Evolutionary conservation across 2,113 vertebrate genomes (phyloP), one percentile per base, ranked within the genome.

Genomic region (Pteruthius melanotis): DNA sequence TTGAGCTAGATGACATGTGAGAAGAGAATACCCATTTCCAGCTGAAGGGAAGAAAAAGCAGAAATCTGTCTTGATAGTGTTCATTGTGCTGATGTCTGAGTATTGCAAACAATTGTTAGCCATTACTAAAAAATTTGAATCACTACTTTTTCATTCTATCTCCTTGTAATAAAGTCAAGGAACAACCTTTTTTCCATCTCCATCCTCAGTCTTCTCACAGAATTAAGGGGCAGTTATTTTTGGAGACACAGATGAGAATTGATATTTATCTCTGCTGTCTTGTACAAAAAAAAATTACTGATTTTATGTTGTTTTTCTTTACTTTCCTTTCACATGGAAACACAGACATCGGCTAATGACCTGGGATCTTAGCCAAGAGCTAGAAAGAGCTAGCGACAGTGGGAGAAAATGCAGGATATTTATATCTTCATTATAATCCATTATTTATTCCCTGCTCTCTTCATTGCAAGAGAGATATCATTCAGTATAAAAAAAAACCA

Each of bases 341-440:
- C 66, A 54, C 52, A 94, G 94, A 95, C 94, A 89, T 97, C 81
- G 2, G 0, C 89, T 94, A 87, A 95, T 95, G 87, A 80, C 78
- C 84, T 95, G 91, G 95, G 91, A 94, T 84, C 37, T 47, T 53
- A 79, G 96, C 95, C 96, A 97, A 93, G 59, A 87, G 66, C 70
- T 77, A 82, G 87, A 95, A 97, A 93, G 59, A 87, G 66, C 70
- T 77, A 82, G 87, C 18, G 7, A 66, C 2, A 4, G 53, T 85
- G 57, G 66, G 81, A 85, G 78, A 96, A 93, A 85, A 84, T 69
- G 65, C 42, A 61, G 81, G 74, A 70, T 93, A 97, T 96, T 95
- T 94, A 91, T 95, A 95, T 85, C 89, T 95, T 95, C 84, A 72
- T 94, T 94, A 77, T 77, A 77, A 63, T 72, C 70, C 19, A 4